Percentiles rank a stretch among this genome's conserved stretches.
Evolutionary conservation across 2,113 vertebrate species (phyloP).

Genomic region (Nyctibius bracteatus): DNA sequence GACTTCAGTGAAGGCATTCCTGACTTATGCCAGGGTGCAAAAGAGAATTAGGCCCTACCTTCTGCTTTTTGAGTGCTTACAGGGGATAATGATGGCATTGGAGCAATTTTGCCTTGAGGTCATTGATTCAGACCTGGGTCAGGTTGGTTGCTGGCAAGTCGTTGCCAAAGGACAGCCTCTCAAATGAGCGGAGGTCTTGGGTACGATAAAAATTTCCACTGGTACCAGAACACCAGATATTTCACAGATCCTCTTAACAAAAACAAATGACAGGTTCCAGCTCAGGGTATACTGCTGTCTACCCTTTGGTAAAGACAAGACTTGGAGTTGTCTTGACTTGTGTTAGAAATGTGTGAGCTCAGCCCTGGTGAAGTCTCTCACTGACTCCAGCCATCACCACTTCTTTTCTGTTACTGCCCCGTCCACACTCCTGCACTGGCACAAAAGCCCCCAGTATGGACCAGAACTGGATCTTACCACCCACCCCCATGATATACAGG

Average conservation of each 20-base stretch:
- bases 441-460: neutral
- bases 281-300: neutral
- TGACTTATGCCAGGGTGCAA: neutral
- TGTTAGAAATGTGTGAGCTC: neutral
- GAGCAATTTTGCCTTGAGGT: neutral
- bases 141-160: neutral
- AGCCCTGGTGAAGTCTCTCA: neutral
- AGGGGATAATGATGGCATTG: neutral
- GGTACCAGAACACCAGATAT: neutral
- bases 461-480: neutral
- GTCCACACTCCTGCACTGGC: neutral
- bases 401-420: neutral
- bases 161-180: neutral
- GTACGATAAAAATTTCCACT: rapidly evolving
- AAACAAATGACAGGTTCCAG: neutral
- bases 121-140: neutral
- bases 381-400: neutral
- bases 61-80: neutral
- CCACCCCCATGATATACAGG: rapidly evolving
- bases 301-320: neutral
- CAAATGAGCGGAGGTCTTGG: neutral
- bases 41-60: neutral
- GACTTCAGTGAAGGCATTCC: neutral
- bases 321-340: neutral
- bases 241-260: neutral